A percentile compares a stretch with the other conserved stretches of the same genome.
phyloP scores from a whole-genome alignment of 1,140 invertebrate genomes.

The Saccostrea echinata region DNA sequence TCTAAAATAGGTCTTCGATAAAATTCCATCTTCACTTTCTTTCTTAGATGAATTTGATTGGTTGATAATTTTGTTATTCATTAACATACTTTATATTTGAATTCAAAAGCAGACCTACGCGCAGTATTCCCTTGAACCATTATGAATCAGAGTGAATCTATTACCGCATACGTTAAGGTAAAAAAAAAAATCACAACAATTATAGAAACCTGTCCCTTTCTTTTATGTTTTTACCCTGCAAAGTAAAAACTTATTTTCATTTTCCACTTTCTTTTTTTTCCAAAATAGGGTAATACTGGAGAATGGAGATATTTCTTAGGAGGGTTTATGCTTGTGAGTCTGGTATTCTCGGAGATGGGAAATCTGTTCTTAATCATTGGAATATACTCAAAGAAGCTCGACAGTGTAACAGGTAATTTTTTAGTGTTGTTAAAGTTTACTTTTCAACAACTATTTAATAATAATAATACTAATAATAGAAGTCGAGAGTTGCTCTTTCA shows the following conservation, averaged over 20 bases:
- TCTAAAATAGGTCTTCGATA: no score
- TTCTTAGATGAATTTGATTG: neutral
- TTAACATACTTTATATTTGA: neutral
- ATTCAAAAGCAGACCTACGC: neutral
- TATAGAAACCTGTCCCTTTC: neutral
- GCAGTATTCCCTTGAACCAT: neutral
- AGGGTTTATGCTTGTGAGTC: conserved; percentile 24
- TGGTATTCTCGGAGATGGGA: conserved; percentile 34
- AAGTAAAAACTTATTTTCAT: neutral
- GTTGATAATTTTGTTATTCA: neutral
- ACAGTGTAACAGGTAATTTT: conserved; percentile 31
- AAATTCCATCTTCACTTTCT: no score
- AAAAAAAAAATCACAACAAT: neutral
- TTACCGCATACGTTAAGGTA: conserved; percentile 9
- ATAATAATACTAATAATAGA: neutral
- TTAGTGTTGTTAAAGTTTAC: neutral
- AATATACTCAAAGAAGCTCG: conserved; percentile 10
- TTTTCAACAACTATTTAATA: neutral
- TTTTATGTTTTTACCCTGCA: neutral
- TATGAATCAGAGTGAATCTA: conserved; percentile 24
- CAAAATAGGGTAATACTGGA: neutral
- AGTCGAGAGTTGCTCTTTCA: neutral
- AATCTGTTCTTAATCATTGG: conserved; percentile 12
- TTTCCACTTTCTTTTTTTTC: neutral
- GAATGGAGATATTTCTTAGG: conserved; percentile 31